Evolutionary conservation across 2,888 invertebrate species (phyloP), one percentile per base, ranked within the genome.

Genomic region (Pyrrhia umbra): DNA sequence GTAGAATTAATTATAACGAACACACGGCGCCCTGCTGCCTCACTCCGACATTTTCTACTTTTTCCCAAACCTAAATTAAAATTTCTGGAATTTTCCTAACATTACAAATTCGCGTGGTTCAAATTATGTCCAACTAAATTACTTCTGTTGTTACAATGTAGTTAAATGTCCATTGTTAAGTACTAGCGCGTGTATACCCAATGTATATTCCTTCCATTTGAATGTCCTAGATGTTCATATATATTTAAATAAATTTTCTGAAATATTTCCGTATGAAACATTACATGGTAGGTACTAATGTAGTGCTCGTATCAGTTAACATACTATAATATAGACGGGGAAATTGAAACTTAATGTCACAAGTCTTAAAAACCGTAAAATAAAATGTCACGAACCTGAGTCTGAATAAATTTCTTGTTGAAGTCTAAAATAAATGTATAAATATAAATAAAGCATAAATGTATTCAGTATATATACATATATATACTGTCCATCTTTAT

Each of bases 51-150:
- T 55, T 51, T 40, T 20, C 16, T 23, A 39, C 37, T 55, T 46
- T 40, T 23, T 20, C 16, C 30, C 27, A 50, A 61, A 37, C 30
- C 61, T 30, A 10, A 20, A 42, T 30, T 55, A 3, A 20, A 42
- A 37, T 75, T 54, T 30, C 18, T 16, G 23, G 16, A 54, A 60
- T 18, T 55, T 34, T 8, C n/a, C 21, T 37, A 18, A 8, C 9
- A 49, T n/a, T 21, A 37, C 18, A 46, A 49, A 50, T 30, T 25
- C 23, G 20, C n/a, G 20, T 34, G 20, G 42, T n/a, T 55, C 23
- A 20, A 54, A 45, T 43, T 43, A 69, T 60, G 69, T 30, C 20
- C 18, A 27, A 43, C 18, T 37, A 39, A 70, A 69, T 69, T 4
- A 51, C 40, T 45, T 45, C 34, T 68, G 18, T 18, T 43, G 21